Percentiles rank a stretch among this genome's conserved stretches.
Evolutionary conservation across 1,140 invertebrate species (phyloP).

Genomic region (Temnothorax curvispinosus): DNA sequence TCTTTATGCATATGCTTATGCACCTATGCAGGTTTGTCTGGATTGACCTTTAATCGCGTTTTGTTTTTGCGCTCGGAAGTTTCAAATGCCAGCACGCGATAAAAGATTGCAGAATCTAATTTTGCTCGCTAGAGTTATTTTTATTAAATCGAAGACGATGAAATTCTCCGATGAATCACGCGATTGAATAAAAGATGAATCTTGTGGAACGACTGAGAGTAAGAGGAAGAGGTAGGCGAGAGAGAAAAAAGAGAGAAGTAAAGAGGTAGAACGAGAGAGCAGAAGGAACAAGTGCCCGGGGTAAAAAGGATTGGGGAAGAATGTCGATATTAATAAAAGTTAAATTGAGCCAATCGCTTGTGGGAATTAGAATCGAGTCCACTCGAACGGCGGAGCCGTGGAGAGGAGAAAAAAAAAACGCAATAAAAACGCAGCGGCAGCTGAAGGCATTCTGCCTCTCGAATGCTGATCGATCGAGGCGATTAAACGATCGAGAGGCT

Average conservation of each 20-base stretch:
- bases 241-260: neutral
- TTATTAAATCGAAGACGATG: conserved; percentile 81
- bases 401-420: conserved; percentile 54
- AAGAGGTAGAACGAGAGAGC: conserved; percentile 12
- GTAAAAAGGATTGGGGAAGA: conserved; percentile 80
- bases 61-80: conserved; percentile 12
- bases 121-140: conserved; percentile 77
- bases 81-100: conserved; percentile 22
- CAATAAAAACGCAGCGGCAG: conserved; percentile 65
- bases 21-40: no score
- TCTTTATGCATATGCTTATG: no score
- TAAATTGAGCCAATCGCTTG: conserved; percentile 82
- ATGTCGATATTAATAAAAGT: conserved; percentile 85
- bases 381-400: conserved; percentile 12
- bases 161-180: conserved; percentile 79
- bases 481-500: conserved; percentile 54
- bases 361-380: conserved; percentile 79
- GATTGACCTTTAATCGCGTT: neutral
- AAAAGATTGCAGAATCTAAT: conserved; percentile 59
- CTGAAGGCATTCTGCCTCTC: conserved; percentile 52
- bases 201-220: conserved; percentile 43
- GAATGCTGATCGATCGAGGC: conserved; percentile 49
- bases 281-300: conserved; percentile 68
- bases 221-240: conserved; percentile 23
- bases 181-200: conserved; percentile 85